Percentiles rank a stretch among this genome's conserved stretches.
phyloP scores from a whole-genome alignment of 2,113 vertebrate species.

The Odocoileus hemionus region DNA sequence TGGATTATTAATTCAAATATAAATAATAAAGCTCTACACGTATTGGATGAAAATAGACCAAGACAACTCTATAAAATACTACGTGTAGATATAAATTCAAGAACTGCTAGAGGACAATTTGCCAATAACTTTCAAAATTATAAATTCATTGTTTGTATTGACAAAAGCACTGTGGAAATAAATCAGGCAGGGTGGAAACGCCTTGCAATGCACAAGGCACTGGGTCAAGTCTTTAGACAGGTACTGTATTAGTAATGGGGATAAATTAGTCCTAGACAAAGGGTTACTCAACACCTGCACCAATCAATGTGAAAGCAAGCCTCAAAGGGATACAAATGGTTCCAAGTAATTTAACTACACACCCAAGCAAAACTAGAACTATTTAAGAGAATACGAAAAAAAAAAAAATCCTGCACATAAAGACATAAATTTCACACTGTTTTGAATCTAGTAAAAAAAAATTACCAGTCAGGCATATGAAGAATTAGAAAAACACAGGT shows the following conservation, averaged over 20 bases:
- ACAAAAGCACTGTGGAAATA: not conserved
- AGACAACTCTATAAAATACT: not conserved
- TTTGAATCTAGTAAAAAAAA: conserved; percentile 17
- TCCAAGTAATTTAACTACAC: not conserved
- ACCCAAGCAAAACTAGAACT: not conserved
- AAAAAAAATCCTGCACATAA: not conserved
- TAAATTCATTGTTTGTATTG: not conserved
- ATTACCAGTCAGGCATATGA: not conserved
- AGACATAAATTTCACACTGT: not conserved
- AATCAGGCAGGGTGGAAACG: not conserved
- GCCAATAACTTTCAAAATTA: conserved; percentile 29
- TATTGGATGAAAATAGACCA: not conserved
- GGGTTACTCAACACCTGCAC: not conserved
- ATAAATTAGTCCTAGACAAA: not conserved
- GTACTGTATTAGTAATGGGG: not conserved
- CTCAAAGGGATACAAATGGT: not conserved
- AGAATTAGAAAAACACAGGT: not conserved
- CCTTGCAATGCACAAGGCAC: not conserved
- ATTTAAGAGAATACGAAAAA: conserved; percentile 1
- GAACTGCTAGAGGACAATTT: not conserved
- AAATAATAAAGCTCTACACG: not conserved
- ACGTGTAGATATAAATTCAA: not conserved
- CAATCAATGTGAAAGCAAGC: not conserved
- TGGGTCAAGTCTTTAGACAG: not conserved
- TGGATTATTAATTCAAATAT: not conserved